These are phyloP conservation scores for Choristoneura fumiferana DNA, from an alignment of 1,140 invertebrate species.

Conservation along the genomic window DNA sequence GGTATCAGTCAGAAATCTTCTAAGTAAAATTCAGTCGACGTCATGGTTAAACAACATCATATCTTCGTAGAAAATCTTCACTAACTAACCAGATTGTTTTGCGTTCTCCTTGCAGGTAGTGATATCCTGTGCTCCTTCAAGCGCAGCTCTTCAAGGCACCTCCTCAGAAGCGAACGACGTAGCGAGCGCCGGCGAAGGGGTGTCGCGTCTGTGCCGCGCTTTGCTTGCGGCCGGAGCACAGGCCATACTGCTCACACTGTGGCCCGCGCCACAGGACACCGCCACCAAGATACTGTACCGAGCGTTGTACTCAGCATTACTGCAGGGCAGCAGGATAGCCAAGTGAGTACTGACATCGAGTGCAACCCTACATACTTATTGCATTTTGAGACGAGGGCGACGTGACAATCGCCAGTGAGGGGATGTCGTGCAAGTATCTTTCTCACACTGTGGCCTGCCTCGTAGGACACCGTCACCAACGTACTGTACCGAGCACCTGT, in stretches of 20 bases:
- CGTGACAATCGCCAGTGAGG: no score
- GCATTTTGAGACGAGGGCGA: no score
- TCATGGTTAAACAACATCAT: no score
- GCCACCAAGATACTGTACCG: conserved; percentile 94
- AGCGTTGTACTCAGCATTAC: conserved; percentile 93
- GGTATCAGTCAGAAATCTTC: no score
- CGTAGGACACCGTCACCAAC: no score
- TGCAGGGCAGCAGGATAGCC: conserved; percentile 89
- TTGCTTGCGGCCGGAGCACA: conserved; percentile 93
- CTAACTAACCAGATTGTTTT: no score
- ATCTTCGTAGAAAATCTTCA: no score
- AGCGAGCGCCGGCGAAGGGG: conserved; percentile 76
- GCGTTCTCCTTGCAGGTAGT: conserved; percentile 58
- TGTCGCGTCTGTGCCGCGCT: conserved; percentile 88
- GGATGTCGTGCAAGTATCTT: no score
- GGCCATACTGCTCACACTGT: conserved; percentile 93
- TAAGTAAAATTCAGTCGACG: no score
- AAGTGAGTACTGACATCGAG: conserved; percentile 72
- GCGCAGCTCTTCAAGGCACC: conserved; percentile 63
- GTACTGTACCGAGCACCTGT: no score
- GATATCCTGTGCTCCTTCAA: conserved; percentile 80
- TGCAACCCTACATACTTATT: no score
- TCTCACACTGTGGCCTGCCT: no score
- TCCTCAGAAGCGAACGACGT: conserved; percentile 43
- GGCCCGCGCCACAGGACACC: conserved; percentile 94